Percentiles rank a stretch among this genome's conserved stretches.
These are phyloP conservation scores for Cisticola juncidis DNA, from an alignment of 2,113 vertebrate genomes.

Conservation along the genomic window DNA sequence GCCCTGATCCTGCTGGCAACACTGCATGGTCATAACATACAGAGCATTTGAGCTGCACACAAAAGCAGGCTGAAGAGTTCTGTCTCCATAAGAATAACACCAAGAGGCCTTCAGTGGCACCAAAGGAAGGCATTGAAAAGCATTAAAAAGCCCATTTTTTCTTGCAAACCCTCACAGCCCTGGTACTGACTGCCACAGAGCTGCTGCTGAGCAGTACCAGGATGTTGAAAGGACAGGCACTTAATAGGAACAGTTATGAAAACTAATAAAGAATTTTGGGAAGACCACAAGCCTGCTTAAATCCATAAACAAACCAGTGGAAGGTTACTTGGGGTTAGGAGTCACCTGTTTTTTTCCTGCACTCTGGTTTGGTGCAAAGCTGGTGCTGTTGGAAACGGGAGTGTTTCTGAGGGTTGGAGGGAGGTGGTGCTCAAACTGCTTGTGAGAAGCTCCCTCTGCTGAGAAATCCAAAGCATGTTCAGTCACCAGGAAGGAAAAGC, in stretches of 20 bases:
- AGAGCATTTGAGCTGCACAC: not conserved
- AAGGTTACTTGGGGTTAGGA: accelerated
- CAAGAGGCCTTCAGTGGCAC: not conserved
- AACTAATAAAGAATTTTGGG: not conserved
- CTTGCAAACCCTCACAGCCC: not conserved
- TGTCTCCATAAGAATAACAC: not conserved
- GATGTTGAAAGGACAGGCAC: accelerated
- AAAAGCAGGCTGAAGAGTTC: not conserved
- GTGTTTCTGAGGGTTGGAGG: not conserved
- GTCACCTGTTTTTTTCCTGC: not conserved
- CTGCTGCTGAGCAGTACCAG: not conserved
- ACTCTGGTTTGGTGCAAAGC: accelerated
- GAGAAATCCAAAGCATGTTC: not conserved
- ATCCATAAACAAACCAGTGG: accelerated
- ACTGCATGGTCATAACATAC: not conserved
- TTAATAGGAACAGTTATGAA: not conserved
- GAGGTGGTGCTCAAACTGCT: not conserved
- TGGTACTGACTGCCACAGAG: slow-evolving; percentile 25
- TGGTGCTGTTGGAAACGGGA: not conserved
- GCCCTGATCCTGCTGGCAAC: not conserved
- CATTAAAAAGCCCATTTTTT: not conserved
- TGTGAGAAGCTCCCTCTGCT: slow-evolving; percentile 63
- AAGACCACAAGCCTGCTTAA: not conserved
- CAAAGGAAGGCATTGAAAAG: not conserved
- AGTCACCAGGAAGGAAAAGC: accelerated